phyloP scores from a whole-genome alignment of 2,113 vertebrate genomes.

The Oryzias woworae region DNA sequence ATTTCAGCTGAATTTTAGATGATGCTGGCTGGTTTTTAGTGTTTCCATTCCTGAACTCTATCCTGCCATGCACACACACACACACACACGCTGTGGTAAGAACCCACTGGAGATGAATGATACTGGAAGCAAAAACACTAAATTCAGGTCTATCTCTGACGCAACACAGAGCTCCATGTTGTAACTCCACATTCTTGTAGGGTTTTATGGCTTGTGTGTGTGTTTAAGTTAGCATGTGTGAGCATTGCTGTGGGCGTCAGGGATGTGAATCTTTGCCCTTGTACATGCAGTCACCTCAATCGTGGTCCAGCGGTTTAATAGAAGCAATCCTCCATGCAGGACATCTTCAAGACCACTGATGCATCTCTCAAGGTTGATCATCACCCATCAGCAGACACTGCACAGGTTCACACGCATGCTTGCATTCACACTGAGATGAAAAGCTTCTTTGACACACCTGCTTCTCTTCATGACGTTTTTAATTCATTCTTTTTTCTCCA shows the following conservation, averaged over 20 bases:
- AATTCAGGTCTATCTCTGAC: conserved; percentile 41
- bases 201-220: conserved; percentile 1
- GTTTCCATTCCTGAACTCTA: conserved; percentile 44
- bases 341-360: conserved; percentile 39
- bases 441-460: conserved; percentile 45
- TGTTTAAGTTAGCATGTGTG: conserved; percentile 5
- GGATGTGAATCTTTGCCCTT: conserved; percentile 34
- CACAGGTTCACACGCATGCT: conserved; percentile 14
- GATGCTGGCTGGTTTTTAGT: conserved; percentile 9
- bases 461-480: conserved; percentile 33
- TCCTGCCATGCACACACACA: conserved; percentile 3
- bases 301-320: conserved; percentile 37
- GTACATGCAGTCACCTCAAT: conserved; percentile 30
- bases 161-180: conserved; percentile 19
- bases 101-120: conserved; percentile 21
- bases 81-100: neutral
- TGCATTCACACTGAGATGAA: conserved; percentile 32
- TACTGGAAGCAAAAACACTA: conserved; percentile 28
- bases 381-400: conserved; percentile 6
- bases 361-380: conserved; percentile 58
- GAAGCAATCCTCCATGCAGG: conserved; percentile 31
- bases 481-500: conserved; percentile 43
- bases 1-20: conserved; percentile 39
- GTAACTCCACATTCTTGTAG: conserved; percentile 37
- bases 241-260: conserved; percentile 1